These are phyloP conservation scores for Agrotis clavis DNA, from an alignment of 2,888 invertebrate genomes.

Conservation along the genomic window DNA sequence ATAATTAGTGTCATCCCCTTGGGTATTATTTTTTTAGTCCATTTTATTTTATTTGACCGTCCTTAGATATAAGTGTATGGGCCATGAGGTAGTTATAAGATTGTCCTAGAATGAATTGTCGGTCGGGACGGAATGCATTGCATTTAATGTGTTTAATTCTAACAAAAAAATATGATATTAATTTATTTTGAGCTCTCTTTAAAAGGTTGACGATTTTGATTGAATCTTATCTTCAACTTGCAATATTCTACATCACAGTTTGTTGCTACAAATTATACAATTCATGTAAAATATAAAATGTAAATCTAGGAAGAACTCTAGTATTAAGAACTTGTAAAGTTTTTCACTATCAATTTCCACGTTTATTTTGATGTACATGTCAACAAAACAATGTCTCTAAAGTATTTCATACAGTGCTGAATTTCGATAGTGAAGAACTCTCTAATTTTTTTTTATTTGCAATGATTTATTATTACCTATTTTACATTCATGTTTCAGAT, in stretches of 20 bases:
- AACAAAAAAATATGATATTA: constrained; percentile 54
- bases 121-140: constrained; percentile 65
- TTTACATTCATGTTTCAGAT: constrained; percentile 13
- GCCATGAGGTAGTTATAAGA: constrained; percentile 59
- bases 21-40: constrained; percentile 42
- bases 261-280: constrained; percentile 23
- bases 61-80: constrained; percentile 76
- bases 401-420: constrained; percentile 6
- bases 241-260: constrained; percentile 58
- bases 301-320: constrained; percentile 18
- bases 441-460: constrained; percentile 8
- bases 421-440: constrained; percentile 19
- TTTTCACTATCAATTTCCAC: constrained; percentile 22
- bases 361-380: constrained; percentile 24
- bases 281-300: constrained; percentile 24
- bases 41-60: constrained; percentile 81
- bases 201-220: constrained; percentile 30
- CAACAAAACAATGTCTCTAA: background rate
- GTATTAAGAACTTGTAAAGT: constrained; percentile 33
- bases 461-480: constrained; percentile 9
- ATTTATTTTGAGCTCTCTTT: constrained; percentile 66
- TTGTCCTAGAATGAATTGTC: constrained; percentile 54
- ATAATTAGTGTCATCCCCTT: constrained; percentile 22
- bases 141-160: constrained; percentile 72
- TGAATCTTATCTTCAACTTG: constrained; percentile 35